Percentiles rank a stretch among this genome's conserved stretches.
Evolutionary conservation across 2,888 invertebrate genomes (phyloP).

Genomic region (Embidobia sp.): DNA sequence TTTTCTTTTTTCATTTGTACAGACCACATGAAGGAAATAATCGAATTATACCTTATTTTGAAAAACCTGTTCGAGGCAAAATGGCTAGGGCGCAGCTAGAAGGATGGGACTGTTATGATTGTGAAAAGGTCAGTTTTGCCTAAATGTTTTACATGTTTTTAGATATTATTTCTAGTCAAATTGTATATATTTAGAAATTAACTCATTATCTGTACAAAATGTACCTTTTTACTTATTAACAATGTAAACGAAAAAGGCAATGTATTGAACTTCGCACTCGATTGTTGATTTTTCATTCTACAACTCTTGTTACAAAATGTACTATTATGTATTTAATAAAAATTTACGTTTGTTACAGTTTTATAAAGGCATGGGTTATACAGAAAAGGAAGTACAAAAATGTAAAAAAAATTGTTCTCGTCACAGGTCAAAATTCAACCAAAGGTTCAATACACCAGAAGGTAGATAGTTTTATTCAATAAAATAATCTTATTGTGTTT

Average conservation of each 20-base stretch:
- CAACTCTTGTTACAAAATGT: too few species aligned
- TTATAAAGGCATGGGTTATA: constrained; percentile 70
- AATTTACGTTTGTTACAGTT: constrained; percentile 40
- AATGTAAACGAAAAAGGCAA: too few species aligned
- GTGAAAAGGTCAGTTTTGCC: constrained; percentile 80
- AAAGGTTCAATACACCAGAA: constrained; percentile 76
- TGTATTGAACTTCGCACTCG: too few species aligned
- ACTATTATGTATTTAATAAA: too few species aligned
- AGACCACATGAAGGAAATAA: too few species aligned
- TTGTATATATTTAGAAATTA: too few species aligned
- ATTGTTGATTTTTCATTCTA: too few species aligned
- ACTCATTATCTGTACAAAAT: too few species aligned
- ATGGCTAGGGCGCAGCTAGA: constrained; percentile 76
- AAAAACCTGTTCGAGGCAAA: constrained; percentile 76
- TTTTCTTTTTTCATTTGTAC: too few species aligned
- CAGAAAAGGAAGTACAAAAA: constrained; percentile 78
- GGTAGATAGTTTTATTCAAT: constrained; percentile 70
- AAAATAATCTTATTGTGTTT: neutral
- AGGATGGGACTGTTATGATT: constrained; percentile 81
- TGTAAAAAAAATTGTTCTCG: constrained; percentile 82
- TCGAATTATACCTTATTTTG: constrained; percentile 73
- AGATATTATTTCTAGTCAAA: too few species aligned
- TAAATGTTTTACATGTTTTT: too few species aligned
- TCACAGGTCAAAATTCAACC: constrained; percentile 81
- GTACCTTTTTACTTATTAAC: too few species aligned